Conservation (phyloP, 2,797 vertebrate species). For the Urosaurus nigricauda region DNA sequence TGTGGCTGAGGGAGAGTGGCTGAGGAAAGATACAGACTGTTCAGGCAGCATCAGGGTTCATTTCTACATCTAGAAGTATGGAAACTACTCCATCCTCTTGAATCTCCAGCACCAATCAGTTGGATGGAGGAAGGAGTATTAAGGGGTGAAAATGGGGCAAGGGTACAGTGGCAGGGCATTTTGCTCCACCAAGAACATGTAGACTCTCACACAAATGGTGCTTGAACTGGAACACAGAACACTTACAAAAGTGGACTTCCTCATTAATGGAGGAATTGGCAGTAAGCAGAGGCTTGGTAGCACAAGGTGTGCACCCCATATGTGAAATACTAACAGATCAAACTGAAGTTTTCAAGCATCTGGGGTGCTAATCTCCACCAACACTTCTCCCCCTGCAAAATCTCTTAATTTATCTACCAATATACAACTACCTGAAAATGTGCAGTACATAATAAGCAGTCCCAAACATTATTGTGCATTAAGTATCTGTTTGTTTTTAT, state of each 20-base stretch:
- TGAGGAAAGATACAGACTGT: too few relatives aligned
- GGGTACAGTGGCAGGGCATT: too few relatives aligned
- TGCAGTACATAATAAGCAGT: slow-evolving; percentile 32
- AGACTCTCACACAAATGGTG: too few relatives aligned
- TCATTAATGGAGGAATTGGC: not conserved
- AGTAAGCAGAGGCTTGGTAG: not conserved
- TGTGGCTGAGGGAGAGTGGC: too few relatives aligned
- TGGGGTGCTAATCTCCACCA: not conserved
- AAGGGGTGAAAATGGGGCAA: too few relatives aligned
- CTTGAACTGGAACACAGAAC: not conserved
- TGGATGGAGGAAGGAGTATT: too few relatives aligned
- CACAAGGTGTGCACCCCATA: not conserved
- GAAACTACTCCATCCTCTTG: too few relatives aligned
- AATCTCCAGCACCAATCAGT: too few relatives aligned
- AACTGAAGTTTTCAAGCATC: not conserved
- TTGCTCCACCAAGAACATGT: too few relatives aligned
- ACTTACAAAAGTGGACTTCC: not conserved
- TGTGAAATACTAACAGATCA: not conserved
- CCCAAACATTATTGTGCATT: slow-evolving; percentile 34
- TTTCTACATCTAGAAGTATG: too few relatives aligned
- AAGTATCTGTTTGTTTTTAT: slow-evolving; percentile 38
- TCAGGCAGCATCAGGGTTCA: too few relatives aligned
- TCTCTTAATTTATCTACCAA: not conserved
- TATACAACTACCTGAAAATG: not conserved
- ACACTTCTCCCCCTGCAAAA: not conserved